These are phyloP conservation scores for Fulmarus glacialis DNA, from an alignment of 2,113 vertebrate genomes.

Conservation along the genomic window DNA sequence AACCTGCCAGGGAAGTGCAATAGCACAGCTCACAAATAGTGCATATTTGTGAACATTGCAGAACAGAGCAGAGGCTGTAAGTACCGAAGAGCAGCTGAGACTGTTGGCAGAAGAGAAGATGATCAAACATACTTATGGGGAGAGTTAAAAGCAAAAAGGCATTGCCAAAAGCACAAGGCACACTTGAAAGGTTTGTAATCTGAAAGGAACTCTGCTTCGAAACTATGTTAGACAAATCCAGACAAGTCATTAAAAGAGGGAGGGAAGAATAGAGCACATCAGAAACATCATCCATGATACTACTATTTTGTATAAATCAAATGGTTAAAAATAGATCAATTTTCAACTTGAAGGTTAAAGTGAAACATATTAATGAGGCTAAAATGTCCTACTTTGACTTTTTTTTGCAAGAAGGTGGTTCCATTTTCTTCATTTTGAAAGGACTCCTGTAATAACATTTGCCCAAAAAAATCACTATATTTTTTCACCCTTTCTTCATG, in stretches of 20 bases:
- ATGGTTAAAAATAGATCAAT: not conserved
- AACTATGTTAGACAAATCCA: not conserved
- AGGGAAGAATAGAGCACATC: not conserved
- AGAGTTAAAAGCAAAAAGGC: not conserved
- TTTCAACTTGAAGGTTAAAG: not conserved
- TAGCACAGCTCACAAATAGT: not conserved
- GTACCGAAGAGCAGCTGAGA: not conserved
- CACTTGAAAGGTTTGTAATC: not conserved
- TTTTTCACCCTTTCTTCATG: not conserved
- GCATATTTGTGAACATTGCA: not conserved
- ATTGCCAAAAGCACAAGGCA: not conserved
- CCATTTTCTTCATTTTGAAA: not conserved
- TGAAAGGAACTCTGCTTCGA: not conserved
- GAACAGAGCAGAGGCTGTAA: not conserved
- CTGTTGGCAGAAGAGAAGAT: not conserved
- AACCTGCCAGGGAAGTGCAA: not conserved
- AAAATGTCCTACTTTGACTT: not conserved
- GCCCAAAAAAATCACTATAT: not conserved
- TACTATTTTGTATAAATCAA: not conserved
- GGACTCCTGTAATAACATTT: not conserved
- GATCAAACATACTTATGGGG: not conserved
- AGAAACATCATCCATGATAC: not conserved
- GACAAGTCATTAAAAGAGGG: not conserved
- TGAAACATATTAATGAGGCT: not conserved
- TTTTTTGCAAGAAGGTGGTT: not conserved